phyloP scores from a whole-genome alignment of 2,888 invertebrate genomes.

The Chromoteleia sp. region DNA sequence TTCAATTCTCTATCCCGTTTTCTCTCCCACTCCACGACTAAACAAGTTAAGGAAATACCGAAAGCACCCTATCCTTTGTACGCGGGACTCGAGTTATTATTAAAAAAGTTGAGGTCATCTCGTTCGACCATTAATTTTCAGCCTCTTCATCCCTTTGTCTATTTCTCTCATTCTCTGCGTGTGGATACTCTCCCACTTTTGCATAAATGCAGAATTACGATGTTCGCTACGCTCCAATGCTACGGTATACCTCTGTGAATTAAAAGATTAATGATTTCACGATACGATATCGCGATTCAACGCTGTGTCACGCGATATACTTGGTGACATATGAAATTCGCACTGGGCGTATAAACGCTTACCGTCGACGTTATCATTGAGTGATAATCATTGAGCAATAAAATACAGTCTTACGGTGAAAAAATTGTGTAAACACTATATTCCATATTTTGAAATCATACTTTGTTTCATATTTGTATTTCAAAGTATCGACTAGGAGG shows the following conservation, averaged over 20 bases:
- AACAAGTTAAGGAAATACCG: constrained; percentile 24
- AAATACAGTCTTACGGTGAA: neutral
- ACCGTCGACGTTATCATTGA: neutral
- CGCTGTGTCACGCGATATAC: constrained; percentile 44
- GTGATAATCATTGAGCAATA: neutral
- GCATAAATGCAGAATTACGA: constrained; percentile 44
- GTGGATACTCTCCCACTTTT: neutral
- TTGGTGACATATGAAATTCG: constrained; percentile 54
- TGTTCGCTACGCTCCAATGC: constrained; percentile 3
- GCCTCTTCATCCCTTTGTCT: constrained; percentile 26
- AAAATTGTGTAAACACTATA: neutral
- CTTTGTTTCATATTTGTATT: no score
- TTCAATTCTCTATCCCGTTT: neutral
- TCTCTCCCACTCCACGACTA: constrained; percentile 9
- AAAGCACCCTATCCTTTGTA: constrained; percentile 10
- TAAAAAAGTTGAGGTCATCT: constrained; percentile 82
- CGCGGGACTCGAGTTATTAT: constrained; percentile 77
- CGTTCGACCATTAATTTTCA: constrained; percentile 79
- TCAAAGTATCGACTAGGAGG: no score
- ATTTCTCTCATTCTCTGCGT: constrained; percentile 3
- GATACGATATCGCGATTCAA: constrained; percentile 55
- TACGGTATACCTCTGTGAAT: constrained; percentile 44
- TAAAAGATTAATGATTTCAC: constrained; percentile 61
- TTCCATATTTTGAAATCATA: no score
- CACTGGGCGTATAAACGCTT: neutral